Conservation (phyloP, 2,797 vertebrate species). For the Halcyon leucocephala region DNA sequence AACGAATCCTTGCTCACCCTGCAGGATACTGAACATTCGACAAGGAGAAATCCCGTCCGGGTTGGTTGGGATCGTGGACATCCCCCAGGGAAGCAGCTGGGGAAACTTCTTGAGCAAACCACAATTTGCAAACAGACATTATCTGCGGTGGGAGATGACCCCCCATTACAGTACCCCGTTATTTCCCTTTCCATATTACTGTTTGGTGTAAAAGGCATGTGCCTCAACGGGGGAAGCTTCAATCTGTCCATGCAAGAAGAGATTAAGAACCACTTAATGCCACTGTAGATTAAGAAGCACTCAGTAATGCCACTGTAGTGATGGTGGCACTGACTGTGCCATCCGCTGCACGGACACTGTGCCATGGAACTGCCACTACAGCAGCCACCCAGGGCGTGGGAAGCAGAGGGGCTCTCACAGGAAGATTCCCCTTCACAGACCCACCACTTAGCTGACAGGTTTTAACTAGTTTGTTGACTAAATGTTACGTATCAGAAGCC, state of each 20-base stretch:
- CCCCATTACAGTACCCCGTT: background rate
- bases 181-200: background rate
- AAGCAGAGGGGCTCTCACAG: fast-evolving
- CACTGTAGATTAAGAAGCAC: background rate
- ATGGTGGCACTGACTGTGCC: background rate
- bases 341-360: background rate
- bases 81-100: background rate
- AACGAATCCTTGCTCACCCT: background rate
- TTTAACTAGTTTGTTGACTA: background rate
- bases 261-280: background rate
- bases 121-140: background rate
- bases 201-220: background rate
- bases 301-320: background rate
- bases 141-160: background rate
- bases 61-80: fast-evolving
- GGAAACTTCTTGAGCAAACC: background rate
- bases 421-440: background rate
- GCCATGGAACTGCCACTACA: background rate
- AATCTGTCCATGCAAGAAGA: background rate
- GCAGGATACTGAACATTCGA: background rate
- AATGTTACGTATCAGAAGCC: background rate
- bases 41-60: background rate
- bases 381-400: background rate
- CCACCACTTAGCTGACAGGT: background rate
- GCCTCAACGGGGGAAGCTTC: background rate